Percentiles rank a stretch among this genome's conserved stretches.
These are phyloP conservation scores for Amazona vittata DNA, from an alignment of 2,113 vertebrate species.

Conservation along the genomic window DNA sequence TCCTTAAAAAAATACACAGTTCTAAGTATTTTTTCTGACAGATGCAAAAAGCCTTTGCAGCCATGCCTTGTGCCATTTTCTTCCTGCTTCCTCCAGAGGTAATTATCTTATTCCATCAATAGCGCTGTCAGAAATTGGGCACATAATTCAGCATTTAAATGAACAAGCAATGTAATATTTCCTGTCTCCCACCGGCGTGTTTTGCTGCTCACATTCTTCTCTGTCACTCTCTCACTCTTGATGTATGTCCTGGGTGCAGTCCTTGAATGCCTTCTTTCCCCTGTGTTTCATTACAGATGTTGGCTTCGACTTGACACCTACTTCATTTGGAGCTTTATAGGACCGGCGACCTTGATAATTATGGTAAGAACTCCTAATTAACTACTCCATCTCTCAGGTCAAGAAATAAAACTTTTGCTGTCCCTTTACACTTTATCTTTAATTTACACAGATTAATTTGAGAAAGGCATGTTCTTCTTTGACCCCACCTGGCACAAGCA, in stretches of 20 bases:
- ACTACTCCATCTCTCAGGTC: slow-evolving; percentile 82
- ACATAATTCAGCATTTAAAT: slow-evolving; percentile 87
- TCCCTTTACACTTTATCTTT: slow-evolving; percentile 61
- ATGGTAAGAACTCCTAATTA: slow-evolving; percentile 94
- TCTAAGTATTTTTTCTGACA: not conserved
- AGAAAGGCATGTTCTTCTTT: slow-evolving; percentile 69
- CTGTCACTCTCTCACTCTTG: slow-evolving; percentile 77
- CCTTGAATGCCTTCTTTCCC: slow-evolving; percentile 77
- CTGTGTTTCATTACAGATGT: slow-evolving; percentile 88
- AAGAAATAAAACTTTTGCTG: slow-evolving; percentile 77
- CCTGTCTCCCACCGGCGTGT: slow-evolving; percentile 74
- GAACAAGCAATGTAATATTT: slow-evolving; percentile 84
- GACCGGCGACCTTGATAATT: slow-evolving; percentile 99
- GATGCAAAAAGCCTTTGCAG: slow-evolving; percentile 58
- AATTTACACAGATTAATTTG: slow-evolving; percentile 76
- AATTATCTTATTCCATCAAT: slow-evolving; percentile 86
- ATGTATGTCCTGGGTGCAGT: slow-evolving; percentile 76
- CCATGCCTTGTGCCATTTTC: slow-evolving; percentile 66
- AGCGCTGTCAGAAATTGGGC: slow-evolving; percentile 75
- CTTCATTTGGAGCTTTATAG: slow-evolving; percentile 99
- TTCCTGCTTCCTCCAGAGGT: slow-evolving; percentile 74
- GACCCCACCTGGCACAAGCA: slow-evolving; percentile 67
- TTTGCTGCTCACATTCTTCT: slow-evolving; percentile 80
- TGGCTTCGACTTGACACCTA: slow-evolving; percentile 99
- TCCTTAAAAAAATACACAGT: not conserved